Conservation (phyloP, 64 coral and sea anemone genomes). For the Actinia tenebrosa region DNA sequence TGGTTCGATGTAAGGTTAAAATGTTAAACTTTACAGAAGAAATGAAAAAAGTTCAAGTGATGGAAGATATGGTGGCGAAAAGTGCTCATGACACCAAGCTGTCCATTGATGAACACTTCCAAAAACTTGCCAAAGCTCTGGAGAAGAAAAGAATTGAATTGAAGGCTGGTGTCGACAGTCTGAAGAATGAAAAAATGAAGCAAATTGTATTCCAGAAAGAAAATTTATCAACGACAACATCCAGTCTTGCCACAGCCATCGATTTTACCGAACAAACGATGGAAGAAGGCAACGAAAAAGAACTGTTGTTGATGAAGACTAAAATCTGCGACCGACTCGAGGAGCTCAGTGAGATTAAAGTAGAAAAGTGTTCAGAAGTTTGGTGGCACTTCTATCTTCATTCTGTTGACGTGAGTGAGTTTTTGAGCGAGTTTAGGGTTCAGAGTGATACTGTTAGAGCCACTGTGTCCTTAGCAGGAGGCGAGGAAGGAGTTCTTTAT, state of each 20-base stretch:
- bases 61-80: constrained; percentile 1
- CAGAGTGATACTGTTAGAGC: constrained; percentile 2
- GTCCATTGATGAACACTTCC: neutral
- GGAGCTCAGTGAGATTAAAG: neutral
- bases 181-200: constrained; percentile 19
- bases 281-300: constrained; percentile 10
- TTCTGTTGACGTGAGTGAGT: neutral
- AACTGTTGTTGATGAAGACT: neutral
- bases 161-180: neutral
- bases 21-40: neutral
- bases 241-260: neutral
- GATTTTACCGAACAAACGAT: constrained; percentile 4
- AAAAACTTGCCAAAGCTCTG: neutral
- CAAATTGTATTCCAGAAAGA: neutral
- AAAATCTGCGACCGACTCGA: neutral
- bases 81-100: neutral
- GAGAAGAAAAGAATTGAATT: neutral
- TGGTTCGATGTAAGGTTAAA: constrained; percentile 18
- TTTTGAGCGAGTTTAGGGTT: neutral
- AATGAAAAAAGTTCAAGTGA: neutral
- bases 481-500: constrained; percentile 9
- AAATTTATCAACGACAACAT: neutral
- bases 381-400: constrained; percentile 12
- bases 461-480: neutral
- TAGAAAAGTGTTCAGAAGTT: neutral